phyloP scores from a whole-genome alignment of 2,113 vertebrate genomes.

The Chamaetylas fuelleborni region DNA sequence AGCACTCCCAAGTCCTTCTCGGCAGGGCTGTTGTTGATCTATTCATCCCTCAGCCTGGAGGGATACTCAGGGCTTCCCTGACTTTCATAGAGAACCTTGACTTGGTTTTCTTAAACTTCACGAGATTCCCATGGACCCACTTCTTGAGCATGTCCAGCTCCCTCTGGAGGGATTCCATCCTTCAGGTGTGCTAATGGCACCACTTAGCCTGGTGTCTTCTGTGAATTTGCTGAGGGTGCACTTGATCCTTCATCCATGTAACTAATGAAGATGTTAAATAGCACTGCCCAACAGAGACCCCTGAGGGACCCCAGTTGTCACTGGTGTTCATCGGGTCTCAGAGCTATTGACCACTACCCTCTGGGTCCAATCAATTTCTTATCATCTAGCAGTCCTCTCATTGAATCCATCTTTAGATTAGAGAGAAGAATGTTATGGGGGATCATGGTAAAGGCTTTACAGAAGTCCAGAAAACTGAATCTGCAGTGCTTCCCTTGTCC shows the following conservation, averaged over 20 bases:
- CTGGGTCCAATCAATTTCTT: background rate
- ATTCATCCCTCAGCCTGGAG: background rate
- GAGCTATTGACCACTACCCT: background rate
- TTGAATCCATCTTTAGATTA: background rate
- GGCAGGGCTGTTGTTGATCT: background rate
- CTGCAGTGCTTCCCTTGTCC: background rate
- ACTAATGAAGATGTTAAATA: background rate
- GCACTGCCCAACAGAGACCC: background rate
- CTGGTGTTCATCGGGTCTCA: background rate
- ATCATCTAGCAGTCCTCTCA: background rate
- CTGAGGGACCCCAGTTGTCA: background rate
- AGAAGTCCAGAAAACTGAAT: background rate
- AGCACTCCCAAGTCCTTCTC: background rate
- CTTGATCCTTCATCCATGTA: background rate
- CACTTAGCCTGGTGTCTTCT: background rate
- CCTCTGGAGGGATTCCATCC: background rate
- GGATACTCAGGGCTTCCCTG: background rate
- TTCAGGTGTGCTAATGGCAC: background rate
- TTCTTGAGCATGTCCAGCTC: background rate
- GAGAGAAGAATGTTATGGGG: background rate
- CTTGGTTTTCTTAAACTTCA: background rate
- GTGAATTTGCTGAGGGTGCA: background rate
- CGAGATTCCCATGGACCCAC: background rate
- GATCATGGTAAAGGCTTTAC: background rate
- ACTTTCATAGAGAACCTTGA: background rate